Conservation (phyloP, 2,888 invertebrate genomes). For the Catocala fraxini region DNA sequence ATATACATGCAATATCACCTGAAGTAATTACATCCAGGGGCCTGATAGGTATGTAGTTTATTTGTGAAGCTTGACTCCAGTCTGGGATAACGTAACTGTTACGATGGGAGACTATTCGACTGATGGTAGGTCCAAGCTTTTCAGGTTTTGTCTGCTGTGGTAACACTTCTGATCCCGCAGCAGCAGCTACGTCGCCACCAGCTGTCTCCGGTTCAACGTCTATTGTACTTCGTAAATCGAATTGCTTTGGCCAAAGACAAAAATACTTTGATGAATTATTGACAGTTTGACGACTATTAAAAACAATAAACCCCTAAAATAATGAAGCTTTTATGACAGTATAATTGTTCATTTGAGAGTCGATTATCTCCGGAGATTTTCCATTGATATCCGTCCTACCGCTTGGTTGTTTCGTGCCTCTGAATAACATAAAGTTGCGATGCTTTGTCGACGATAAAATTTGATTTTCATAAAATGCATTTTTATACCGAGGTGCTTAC, state of each 20-base stretch:
- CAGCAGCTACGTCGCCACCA: too few relatives aligned
- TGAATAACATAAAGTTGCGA: constrained; percentile 31
- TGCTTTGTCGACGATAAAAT: constrained; percentile 45
- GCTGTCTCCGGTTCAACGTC: neutral
- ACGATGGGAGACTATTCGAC: constrained; percentile 30
- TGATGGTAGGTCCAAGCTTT: neutral
- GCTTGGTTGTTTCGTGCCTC: constrained; percentile 14
- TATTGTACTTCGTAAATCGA: too few relatives aligned
- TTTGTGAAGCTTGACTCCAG: constrained; percentile 67
- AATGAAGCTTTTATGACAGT: constrained; percentile 10
- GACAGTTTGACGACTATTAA: too few relatives aligned
- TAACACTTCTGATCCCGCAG: too few relatives aligned
- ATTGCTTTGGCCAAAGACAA: too few relatives aligned
- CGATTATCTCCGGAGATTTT: constrained; percentile 11
- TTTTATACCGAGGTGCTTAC: constrained; percentile 40
- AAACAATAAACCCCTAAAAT: too few relatives aligned
- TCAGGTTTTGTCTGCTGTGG: too few relatives aligned
- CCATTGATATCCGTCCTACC: constrained; percentile 6
- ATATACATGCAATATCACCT: constrained; percentile 41
- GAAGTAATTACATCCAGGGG: constrained; percentile 50
- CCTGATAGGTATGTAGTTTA: constrained; percentile 63
- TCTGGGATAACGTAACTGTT: constrained; percentile 58
- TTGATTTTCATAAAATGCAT: constrained; percentile 54
- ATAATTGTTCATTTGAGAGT: constrained; percentile 10
- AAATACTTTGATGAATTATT: too few relatives aligned